These are phyloP conservation scores for Hemaris fuciformis DNA, from an alignment of 2,888 invertebrate species.

Conservation along the genomic window DNA sequence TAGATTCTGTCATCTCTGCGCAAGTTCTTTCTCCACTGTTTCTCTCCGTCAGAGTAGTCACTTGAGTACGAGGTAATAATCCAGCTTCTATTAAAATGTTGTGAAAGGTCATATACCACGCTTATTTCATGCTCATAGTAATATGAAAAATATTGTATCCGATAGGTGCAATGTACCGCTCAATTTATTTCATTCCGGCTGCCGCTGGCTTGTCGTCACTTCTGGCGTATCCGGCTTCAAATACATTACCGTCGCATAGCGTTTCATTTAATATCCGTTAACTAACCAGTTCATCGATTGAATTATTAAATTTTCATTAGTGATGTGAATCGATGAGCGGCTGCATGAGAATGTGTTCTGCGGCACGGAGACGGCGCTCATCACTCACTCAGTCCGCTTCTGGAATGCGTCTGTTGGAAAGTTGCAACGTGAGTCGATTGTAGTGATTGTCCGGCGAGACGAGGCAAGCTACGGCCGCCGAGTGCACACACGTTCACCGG, in stretches of 20 bases:
- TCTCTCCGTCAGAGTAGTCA: too few relatives aligned
- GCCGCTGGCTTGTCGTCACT: not conserved
- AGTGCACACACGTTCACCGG: slow-evolving; percentile 27
- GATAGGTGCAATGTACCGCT: not conserved
- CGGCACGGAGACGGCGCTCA: not conserved
- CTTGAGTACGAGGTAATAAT: too few relatives aligned
- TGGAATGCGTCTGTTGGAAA: slow-evolving; percentile 9
- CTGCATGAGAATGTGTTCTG: not conserved
- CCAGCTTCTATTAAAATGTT: not conserved
- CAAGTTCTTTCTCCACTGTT: not conserved
- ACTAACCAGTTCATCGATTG: not conserved
- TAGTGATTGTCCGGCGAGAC: slow-evolving; percentile 14
- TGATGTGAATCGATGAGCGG: not conserved
- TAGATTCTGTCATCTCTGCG: not conserved
- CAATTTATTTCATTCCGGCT: not conserved
- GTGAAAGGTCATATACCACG: not conserved
- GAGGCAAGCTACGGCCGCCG: not conserved
- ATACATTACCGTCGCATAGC: slow-evolving; percentile 5
- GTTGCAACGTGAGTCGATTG: slow-evolving; percentile 9
- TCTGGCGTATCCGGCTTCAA: slow-evolving; percentile 1
- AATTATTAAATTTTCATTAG: not conserved
- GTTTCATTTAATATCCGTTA: not conserved
- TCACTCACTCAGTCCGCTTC: not conserved
- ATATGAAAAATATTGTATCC: not conserved
- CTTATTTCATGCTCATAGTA: not conserved